Conservation (phyloP, 2,888 invertebrate species). For the Drosophila cyrtoloma region DNA sequence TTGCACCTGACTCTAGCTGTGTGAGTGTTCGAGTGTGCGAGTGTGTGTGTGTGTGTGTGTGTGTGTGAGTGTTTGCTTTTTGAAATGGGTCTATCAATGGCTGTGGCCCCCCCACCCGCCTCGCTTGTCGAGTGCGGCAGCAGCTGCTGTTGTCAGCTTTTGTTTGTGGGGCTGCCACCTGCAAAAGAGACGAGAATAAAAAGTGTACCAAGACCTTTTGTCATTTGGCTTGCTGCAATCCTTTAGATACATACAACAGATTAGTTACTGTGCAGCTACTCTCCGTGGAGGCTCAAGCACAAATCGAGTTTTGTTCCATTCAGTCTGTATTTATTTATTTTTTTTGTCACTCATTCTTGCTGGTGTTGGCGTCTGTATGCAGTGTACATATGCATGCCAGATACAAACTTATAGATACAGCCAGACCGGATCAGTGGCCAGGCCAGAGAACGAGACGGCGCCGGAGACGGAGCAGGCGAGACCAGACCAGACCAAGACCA, state of each 20-base stretch:
- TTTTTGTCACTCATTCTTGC: constrained; percentile 53
- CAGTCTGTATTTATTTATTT: constrained; percentile 3
- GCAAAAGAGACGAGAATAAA: constrained; percentile 14
- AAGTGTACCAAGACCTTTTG: constrained; percentile 59
- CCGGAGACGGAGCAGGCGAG: constrained; percentile 15
- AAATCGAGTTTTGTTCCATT: constrained; percentile 55
- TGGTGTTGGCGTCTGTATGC: constrained; percentile 52
- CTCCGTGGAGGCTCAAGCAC: constrained; percentile 23
- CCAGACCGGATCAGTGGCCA: constrained; percentile 45
- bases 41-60: not conserved
- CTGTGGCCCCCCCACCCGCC: constrained; percentile 13
- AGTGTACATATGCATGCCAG: constrained; percentile 59
- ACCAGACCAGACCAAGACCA: constrained; percentile 22
- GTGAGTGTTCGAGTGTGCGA: constrained; percentile 1
- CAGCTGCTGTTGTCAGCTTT: constrained; percentile 32
- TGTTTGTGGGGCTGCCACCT: constrained; percentile 37
- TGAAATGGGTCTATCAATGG: constrained; percentile 55
- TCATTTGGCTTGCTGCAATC: constrained; percentile 68
- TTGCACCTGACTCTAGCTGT: constrained; percentile 54
- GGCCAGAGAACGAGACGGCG: constrained; percentile 32
- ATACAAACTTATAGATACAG: constrained; percentile 78
- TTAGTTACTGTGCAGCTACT: constrained; percentile 63
- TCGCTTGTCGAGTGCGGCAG: constrained; percentile 1
- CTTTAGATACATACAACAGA: constrained; percentile 84
- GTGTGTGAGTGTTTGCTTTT: constrained; percentile 12